Conservation (phyloP, 2,113 vertebrate species). For the Murina feae region DNA sequence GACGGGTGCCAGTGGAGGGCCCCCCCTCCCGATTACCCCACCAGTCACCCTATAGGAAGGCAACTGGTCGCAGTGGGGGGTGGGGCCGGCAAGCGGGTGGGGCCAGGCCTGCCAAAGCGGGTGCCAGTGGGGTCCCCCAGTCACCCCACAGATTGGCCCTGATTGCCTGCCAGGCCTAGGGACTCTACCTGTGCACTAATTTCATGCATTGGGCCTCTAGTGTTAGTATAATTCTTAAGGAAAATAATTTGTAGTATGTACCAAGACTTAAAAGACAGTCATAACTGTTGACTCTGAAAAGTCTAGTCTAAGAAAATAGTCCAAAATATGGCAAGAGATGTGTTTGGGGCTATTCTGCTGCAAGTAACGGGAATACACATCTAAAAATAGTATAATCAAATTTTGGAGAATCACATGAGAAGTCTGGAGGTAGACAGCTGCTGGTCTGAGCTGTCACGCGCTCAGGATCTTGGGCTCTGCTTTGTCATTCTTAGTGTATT, state of each 20-base stretch:
- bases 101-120: too few relatives aligned
- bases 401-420: neutral
- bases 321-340: neutral
- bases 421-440: neutral
- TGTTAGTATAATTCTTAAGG: neutral
- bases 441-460: neutral
- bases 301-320: neutral
- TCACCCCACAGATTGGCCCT: too few relatives aligned
- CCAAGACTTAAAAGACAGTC: neutral
- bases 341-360: neutral
- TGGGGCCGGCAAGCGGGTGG: too few relatives aligned
- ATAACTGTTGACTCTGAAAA: neutral
- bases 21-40: too few relatives aligned
- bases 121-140: too few relatives aligned
- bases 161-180: too few relatives aligned
- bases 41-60: too few relatives aligned
- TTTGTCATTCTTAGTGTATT: neutral
- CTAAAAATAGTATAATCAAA: neutral
- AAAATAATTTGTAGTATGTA: neutral
- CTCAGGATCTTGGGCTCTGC: too few relatives aligned
- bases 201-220: too few relatives aligned
- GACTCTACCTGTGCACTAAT: too few relatives aligned
- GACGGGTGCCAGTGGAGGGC: too few relatives aligned
- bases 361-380: neutral
- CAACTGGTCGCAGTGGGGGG: too few relatives aligned